phyloP scores from a whole-genome alignment of 2,888 invertebrate genomes.

The Marasmarcha lunaedactyla region DNA sequence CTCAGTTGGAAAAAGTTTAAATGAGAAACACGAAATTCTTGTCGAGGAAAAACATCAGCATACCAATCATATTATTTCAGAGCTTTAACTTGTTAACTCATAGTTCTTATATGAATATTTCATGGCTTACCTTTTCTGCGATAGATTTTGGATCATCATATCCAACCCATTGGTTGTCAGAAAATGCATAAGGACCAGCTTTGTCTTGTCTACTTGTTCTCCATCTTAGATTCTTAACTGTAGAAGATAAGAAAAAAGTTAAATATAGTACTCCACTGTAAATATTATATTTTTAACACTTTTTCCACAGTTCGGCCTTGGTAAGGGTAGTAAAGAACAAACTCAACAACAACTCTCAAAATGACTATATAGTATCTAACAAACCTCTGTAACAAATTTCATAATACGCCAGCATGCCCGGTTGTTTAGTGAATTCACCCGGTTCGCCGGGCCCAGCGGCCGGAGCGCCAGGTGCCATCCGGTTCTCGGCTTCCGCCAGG shows the following conservation, averaged over 20 bases:
- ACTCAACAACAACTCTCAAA: no score
- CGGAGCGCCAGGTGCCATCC: conserved; percentile 69
- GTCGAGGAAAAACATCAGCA: no score
- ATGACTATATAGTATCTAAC: conserved; percentile 3
- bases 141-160: conserved; percentile 87
- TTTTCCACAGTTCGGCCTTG: not conserved
- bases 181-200: conserved; percentile 83
- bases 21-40: no score
- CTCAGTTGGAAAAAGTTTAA: no score
- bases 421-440: conserved; percentile 86
- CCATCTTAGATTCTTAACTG: conserved; percentile 77
- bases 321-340: no score
- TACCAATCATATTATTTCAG: no score
- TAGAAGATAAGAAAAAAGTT: conserved; percentile 16
- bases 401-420: conserved; percentile 89
- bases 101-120: not conserved
- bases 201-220: conserved; percentile 70
- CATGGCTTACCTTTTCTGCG: conserved; percentile 72
- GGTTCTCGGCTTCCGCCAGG: conserved; percentile 52
- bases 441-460: conserved; percentile 81
- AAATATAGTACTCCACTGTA: not conserved
- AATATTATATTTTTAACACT: no score
- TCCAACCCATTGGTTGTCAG: conserved; percentile 89
- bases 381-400: conserved; percentile 81
- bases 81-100: no score